Conservation (phyloP, 37 sponge, comb jelly and placozoan genomes). For the Beroe forskalii region DNA sequence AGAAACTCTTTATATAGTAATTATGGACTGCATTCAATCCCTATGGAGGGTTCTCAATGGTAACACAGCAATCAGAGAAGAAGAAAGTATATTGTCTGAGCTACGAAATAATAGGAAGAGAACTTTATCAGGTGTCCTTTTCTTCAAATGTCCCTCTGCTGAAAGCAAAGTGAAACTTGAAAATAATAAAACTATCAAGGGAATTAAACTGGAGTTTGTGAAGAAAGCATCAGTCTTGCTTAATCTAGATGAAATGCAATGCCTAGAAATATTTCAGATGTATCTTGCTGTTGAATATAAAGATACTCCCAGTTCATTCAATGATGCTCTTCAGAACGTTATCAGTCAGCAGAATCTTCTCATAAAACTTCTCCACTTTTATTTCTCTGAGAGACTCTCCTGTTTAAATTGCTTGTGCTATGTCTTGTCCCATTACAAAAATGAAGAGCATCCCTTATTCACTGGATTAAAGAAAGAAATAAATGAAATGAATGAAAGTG, state of each 20-base stretch:
- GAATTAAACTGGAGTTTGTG: slow-evolving; percentile 52
- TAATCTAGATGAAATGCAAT: slow-evolving; percentile 59
- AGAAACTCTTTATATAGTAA: too few species aligned
- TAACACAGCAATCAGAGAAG: slow-evolving; percentile 61
- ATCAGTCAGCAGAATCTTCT: slow-evolving; percentile 45
- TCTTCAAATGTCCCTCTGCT: slow-evolving; percentile 37
- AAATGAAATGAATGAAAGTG: slow-evolving; percentile 12
- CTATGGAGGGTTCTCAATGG: slow-evolving; percentile 63
- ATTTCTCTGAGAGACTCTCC: slow-evolving; percentile 45
- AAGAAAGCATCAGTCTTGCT: slow-evolving; percentile 56
- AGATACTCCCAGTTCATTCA: slow-evolving; percentile 49
- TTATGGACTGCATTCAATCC: slow-evolving; percentile 46
- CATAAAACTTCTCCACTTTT: slow-evolving; percentile 35
- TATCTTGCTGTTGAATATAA: slow-evolving; percentile 47
- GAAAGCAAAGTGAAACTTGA: slow-evolving; percentile 24
- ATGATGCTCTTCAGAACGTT: slow-evolving; percentile 28
- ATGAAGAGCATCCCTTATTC: slow-evolving; percentile 51
- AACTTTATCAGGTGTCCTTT: slow-evolving; percentile 17
- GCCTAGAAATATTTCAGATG: slow-evolving; percentile 29
- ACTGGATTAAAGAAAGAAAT: slow-evolving; percentile 14
- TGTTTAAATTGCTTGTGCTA: slow-evolving; percentile 28
- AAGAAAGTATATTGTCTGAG: slow-evolving; percentile 41
- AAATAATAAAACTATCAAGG: slow-evolving; percentile 29
- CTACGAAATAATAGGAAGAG: background rate
- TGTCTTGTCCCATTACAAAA: slow-evolving; percentile 38